Conservation (phyloP, 2,888 invertebrate species). For the Sisyra terminalis region DNA sequence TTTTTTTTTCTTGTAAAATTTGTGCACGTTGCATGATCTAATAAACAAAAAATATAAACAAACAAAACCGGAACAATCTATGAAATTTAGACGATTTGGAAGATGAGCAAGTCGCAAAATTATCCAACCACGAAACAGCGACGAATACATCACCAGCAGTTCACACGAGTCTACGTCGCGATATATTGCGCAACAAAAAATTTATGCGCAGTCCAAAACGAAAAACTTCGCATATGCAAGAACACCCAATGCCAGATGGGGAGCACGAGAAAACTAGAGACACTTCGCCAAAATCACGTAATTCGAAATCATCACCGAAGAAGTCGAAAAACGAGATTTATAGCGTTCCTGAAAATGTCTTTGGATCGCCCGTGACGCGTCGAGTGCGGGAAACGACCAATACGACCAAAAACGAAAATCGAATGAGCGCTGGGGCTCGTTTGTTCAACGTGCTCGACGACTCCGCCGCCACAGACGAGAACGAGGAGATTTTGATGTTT, state of each 20-base stretch:
- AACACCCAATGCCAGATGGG: not conserved
- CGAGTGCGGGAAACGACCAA: not conserved
- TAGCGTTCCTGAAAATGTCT: not conserved
- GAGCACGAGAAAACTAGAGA: constrained; percentile 12
- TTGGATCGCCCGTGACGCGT: constrained; percentile 2
- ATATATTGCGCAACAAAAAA: not conserved
- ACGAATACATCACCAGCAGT: no score
- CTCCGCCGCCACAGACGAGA: constrained; percentile 18
- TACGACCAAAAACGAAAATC: constrained; percentile 1
- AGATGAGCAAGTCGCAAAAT: constrained; percentile 21
- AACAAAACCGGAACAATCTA: constrained; percentile 13
- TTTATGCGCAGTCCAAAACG: not conserved
- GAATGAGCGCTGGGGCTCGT: constrained; percentile 21
- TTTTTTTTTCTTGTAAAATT: not conserved
- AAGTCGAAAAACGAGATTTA: no score
- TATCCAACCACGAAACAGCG: not conserved
- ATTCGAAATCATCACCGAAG: not conserved
- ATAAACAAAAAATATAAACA: not conserved
- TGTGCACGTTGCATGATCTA: constrained; percentile 8
- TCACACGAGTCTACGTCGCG: not conserved
- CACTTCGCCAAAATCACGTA: constrained; percentile 18
- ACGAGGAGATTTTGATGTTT: constrained; percentile 17
- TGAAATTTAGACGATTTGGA: constrained; percentile 25
- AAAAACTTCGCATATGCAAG: not conserved
- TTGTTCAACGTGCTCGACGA: constrained; percentile 27